These are phyloP conservation scores for Leptobrachium ailaonicum DNA, from an alignment of 2,113 vertebrate species.

Conservation along the genomic window DNA sequence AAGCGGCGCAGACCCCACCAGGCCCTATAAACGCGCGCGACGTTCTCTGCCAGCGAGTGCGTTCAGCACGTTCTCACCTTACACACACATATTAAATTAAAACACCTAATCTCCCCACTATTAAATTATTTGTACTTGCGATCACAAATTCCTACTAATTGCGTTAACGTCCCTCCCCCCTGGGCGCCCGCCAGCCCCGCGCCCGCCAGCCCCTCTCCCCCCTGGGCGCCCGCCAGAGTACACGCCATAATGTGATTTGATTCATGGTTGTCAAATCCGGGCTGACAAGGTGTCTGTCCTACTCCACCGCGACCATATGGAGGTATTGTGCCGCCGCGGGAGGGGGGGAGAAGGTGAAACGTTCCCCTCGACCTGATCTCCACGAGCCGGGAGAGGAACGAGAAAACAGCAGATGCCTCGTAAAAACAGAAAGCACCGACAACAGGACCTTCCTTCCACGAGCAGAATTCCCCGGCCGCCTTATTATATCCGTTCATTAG, in stretches of 20 bases:
- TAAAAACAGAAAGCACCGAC: not conserved
- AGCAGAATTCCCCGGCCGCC: not conserved
- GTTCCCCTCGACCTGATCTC: slow-evolving; percentile 1
- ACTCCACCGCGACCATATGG: slow-evolving; percentile 7
- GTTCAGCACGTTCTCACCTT: not conserved
- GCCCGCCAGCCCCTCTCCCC: too few species aligned
- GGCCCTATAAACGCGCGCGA: too few species aligned
- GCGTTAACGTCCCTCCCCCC: not conserved
- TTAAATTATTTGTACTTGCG: slow-evolving; percentile 13
- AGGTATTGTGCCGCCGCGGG: not conserved
- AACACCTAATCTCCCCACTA: not conserved
- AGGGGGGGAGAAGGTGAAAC: not conserved
- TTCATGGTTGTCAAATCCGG: slow-evolving; percentile 3
- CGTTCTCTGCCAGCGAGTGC: too few species aligned
- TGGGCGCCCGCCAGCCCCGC: too few species aligned
- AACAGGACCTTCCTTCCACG: not conserved
- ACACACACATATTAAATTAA: not conserved
- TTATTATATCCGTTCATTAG: slow-evolving; percentile 6
- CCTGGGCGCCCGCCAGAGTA: not conserved
- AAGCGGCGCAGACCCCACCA: too few species aligned
- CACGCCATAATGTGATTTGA: slow-evolving; percentile 6
- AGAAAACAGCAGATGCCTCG: not conserved
- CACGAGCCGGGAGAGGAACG: not conserved
- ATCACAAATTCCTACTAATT: not conserved
- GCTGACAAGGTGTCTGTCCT: slow-evolving; percentile 6